Evolutionary conservation across 2,888 invertebrate species (phyloP), one percentile per base, ranked within the genome.

Genomic region (Xanthia togata): DNA sequence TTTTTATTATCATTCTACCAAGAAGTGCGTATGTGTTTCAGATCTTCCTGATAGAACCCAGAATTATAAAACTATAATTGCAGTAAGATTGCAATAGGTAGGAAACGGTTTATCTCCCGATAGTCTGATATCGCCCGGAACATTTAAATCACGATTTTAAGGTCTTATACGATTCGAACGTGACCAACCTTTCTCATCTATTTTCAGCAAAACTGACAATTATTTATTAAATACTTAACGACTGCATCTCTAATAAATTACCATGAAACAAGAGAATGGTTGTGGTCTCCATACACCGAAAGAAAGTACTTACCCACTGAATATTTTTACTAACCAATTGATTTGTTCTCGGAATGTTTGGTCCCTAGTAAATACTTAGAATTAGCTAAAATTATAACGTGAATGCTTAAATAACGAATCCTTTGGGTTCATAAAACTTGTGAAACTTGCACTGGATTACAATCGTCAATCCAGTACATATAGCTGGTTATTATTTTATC

Each of bases 291-390:
- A 35, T 50, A 41, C 20, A n/a, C 44, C n/a, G 20, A 44, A 62
- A 80, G n/a, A n/a, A 26, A 38, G 4, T n/a, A 4, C 20, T 62
- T n/a, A 72, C 41, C 59, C 9, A 35, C n/a, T 35, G 50, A 70
- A 67, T 62, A 74, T 41, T 41, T 31, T 14, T 35, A 35, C 35
- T 47, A 57, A 70, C 12, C 23, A 11, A 44, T 67, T 44, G 6
- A 59, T 68, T 70, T 59, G 31, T 26, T 67, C 64, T 62, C 73
- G 78, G 62, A 82, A 81, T 81, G 26, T 87, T 87, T 87, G 87
- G 67, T 85, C 89, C 89, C 85, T 87, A 87, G 87, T 87, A 82
- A 87, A 87, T 87, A 83, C 83, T 60, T 65, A 67, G 47, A 35
- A 62, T 73, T 47, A 53, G 8, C 14, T 26, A 17, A 38, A 73